phyloP scores from a whole-genome alignment of 2,888 invertebrate genomes.

The Epinotia nisella region DNA sequence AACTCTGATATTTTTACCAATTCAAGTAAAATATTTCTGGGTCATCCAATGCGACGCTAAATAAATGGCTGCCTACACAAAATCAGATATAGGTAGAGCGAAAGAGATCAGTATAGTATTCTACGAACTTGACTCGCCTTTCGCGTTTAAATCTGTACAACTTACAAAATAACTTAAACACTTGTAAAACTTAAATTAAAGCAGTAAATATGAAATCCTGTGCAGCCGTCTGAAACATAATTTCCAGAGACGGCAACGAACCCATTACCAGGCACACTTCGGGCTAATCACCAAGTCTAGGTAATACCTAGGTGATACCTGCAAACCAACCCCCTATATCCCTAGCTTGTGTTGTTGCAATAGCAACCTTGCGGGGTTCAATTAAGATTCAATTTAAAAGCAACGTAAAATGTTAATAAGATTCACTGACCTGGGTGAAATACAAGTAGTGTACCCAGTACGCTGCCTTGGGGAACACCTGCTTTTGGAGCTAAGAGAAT shows the following conservation, averaged over 20 bases:
- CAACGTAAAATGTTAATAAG: neutral
- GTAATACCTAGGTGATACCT: constrained; percentile 24
- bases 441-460: constrained; percentile 16
- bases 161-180: constrained; percentile 17
- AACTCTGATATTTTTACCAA: too few species aligned
- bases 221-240: constrained; percentile 40
- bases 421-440: neutral
- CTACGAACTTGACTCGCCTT: neutral
- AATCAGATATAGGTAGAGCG: too few species aligned
- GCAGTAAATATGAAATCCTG: constrained; percentile 41
- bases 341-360: neutral
- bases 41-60: too few species aligned
- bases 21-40: too few species aligned
- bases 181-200: constrained; percentile 40
- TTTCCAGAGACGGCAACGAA: constrained; percentile 33
- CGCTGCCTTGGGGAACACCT: constrained; percentile 34
- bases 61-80: too few species aligned
- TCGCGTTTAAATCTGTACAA: constrained; percentile 5
- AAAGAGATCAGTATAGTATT: too few species aligned
- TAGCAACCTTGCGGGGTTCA: neutral
- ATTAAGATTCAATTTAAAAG: neutral
- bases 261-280: constrained; percentile 35
- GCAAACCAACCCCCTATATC: constrained; percentile 3
- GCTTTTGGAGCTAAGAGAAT: constrained; percentile 1
- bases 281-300: constrained; percentile 41